Percentiles rank a stretch among this genome's conserved stretches.
Conservation (phyloP, 1,140 invertebrate genomes). For the Danaus plexippus region DNA sequence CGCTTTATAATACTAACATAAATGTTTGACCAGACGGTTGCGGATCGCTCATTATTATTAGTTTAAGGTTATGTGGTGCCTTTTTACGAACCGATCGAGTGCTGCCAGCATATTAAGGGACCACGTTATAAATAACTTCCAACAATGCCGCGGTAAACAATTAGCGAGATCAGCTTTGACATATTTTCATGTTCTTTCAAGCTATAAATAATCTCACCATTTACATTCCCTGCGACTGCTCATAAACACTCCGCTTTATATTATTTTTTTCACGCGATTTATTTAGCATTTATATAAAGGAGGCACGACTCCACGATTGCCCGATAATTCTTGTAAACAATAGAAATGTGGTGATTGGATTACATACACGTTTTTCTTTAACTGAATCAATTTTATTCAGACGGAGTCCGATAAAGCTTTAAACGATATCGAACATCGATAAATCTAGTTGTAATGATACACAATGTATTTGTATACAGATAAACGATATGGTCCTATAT, state of each 20-base stretch:
- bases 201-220: background rate
- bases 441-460: slow-evolving; percentile 3
- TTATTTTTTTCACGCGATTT: slow-evolving; percentile 14
- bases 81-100: too few relatives aligned
- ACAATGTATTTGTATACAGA: background rate
- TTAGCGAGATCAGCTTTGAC: too few relatives aligned
- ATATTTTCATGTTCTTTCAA: too few relatives aligned
- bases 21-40: slow-evolving; percentile 19
- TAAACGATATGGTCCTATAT: too few relatives aligned
- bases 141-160: too few relatives aligned
- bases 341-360: slow-evolving; percentile 16
- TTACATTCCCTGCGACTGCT: slow-evolving; percentile 12
- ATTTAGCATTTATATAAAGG: slow-evolving; percentile 15
- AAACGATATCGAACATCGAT: slow-evolving; percentile 10
- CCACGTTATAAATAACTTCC: too few relatives aligned
- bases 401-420: slow-evolving; percentile 5
- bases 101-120: too few relatives aligned
- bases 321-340: slow-evolving; percentile 21
- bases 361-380: slow-evolving; percentile 14
- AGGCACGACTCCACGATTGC: slow-evolving; percentile 17
- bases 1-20: slow-evolving; percentile 26
- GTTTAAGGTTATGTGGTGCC: too few relatives aligned
- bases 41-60: slow-evolving; percentile 10
- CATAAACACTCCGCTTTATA: slow-evolving; percentile 13
- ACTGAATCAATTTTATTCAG: slow-evolving; percentile 12